These are phyloP conservation scores for Schizaphis graminum DNA, from an alignment of 2,888 invertebrate genomes.

Conservation along the genomic window DNA sequence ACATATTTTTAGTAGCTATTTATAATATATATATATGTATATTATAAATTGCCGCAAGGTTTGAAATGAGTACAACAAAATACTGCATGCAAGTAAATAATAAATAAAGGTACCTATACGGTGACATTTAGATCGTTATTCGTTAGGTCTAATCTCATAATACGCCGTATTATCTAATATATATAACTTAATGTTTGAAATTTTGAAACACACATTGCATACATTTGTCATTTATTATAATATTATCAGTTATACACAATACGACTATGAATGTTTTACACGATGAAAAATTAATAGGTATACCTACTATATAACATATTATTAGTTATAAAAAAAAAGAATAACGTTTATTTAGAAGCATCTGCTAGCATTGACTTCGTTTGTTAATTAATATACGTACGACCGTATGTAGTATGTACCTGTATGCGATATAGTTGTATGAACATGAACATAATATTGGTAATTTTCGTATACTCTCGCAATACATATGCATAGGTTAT, in stretches of 20 bases:
- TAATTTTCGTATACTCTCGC: neutral
- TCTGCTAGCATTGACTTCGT: neutral
- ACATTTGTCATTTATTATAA: neutral
- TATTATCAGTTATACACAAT: neutral
- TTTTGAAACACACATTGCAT: neutral
- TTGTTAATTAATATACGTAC: neutral
- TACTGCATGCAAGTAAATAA: neutral
- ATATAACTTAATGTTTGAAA: neutral
- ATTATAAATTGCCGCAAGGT: neutral
- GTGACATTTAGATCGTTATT: neutral
- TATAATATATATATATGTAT: too few species aligned
- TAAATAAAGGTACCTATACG: neutral
- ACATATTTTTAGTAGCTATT: neutral
- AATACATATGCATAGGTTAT: neutral
- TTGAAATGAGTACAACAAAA: neutral
- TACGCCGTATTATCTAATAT: neutral
- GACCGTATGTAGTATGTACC: neutral
- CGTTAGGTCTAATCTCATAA: neutral
- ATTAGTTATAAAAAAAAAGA: neutral
- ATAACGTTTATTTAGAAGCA: neutral
- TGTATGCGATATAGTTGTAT: neutral
- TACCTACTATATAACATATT: neutral
- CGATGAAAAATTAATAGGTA: neutral
- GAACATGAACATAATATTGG: neutral
- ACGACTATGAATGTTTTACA: neutral